A percentile compares a stretch with the other conserved stretches of the same genome.
phyloP scores from a whole-genome alignment of 2,113 vertebrate species.

The Dicrurus megarhynchus region DNA sequence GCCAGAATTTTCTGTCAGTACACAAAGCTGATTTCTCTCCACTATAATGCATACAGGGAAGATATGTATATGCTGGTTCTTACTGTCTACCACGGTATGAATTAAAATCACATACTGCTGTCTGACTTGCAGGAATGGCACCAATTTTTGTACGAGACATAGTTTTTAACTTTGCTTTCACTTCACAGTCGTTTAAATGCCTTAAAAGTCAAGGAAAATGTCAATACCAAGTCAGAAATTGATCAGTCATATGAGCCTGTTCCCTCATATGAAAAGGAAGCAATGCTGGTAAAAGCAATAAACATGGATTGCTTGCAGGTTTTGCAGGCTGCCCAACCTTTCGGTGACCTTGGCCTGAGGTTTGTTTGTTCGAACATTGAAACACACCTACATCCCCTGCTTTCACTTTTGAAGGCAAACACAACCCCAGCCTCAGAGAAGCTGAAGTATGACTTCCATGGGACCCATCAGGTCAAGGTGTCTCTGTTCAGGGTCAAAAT shows the following conservation, averaged over 20 bases:
- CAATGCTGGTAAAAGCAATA: not conserved
- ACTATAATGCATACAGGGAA: not conserved
- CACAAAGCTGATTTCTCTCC: not conserved
- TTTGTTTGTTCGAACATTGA: not conserved
- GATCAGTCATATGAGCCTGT: not conserved
- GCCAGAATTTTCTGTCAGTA: not conserved
- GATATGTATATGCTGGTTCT: not conserved
- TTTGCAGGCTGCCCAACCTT: not conserved
- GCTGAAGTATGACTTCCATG: not conserved
- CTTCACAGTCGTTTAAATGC: not conserved
- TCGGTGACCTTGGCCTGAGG: not conserved
- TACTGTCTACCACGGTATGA: not conserved
- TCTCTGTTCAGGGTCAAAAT: not conserved
- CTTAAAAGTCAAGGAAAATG: not conserved
- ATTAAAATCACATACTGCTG: not conserved
- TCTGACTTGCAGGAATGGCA: not conserved
- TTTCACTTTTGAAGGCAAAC: constrained; percentile 19
- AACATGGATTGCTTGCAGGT: not conserved
- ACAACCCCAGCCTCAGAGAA: not conserved
- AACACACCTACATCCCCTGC: not conserved
- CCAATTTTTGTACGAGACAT: not conserved
- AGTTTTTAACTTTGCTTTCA: not conserved
- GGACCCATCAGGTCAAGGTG: not conserved
- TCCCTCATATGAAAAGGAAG: not conserved
- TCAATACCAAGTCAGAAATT: not conserved